Base-by-base conservation (phyloP, 2,888 invertebrate genomes). In the Agelastica alni region DNA sequence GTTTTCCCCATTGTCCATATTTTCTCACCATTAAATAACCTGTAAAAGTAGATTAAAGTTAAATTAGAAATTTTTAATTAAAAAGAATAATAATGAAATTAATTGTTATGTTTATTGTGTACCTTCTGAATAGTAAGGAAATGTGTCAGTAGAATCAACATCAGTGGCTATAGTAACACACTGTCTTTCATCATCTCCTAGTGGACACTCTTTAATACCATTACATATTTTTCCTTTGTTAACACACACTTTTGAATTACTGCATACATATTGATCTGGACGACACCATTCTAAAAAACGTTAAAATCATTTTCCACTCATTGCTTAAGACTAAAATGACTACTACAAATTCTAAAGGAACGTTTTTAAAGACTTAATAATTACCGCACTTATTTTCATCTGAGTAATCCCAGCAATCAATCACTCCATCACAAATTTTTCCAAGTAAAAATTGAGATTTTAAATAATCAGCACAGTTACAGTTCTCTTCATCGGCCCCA, bases 341-440 rank as follows among this genome's bases (percentile, higher is more conserved):
- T 7, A 4, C 7, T 22, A 7, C 4, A 22, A 4, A 22, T 22
- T 22, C 4, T 5, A 12, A 14, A 7, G 2, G 12, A 2, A 13
- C 14, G 4, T 31, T 10, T 10, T 6, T 12, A 16, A 1, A 31
- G 9, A 28, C 9, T 32, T 17, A 48, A 18, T 6, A 58, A 16
- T 76, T 80, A 88, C 89, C 88, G 72, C 90, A 89, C 62, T 85
- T 80, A 66, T 84, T 84, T 75, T 90, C 90, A 72, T 90, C 90
- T 0, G 88, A 85, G 70, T 84, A 88, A 71, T 91, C 91, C 85
- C 86, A 87, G 68, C 91, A 91, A 68, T 91, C 90, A 1, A 88
- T 83, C 17, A 87, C 80, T 1, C 90, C 90, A 66, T 91, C 91
- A 69, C 91, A 91, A 43, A 91, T 85, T 74, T 91, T 90, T 9